Evolutionary conservation across 2,113 vertebrate species (phyloP).

Genomic region (Cinclus cinclus): DNA sequence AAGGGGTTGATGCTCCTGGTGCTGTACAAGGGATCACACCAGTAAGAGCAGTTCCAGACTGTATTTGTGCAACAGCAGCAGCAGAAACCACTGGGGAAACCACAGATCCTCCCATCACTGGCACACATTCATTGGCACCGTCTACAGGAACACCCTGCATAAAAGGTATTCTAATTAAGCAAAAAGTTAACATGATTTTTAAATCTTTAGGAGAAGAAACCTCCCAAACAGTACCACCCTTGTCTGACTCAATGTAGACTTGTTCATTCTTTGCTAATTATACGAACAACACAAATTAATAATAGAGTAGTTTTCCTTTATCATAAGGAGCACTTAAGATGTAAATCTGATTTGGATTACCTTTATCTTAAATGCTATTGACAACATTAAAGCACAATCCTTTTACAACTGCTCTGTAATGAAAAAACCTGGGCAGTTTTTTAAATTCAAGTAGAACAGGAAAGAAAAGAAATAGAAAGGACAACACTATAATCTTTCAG

Average conservation of each 20-base stretch:
- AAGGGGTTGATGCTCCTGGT: background rate
- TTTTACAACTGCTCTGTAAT: background rate
- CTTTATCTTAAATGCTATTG: background rate
- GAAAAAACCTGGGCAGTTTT: background rate
- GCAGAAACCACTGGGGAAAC: background rate
- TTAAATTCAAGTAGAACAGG: background rate
- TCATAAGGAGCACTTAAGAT: background rate
- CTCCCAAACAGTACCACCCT: accelerated
- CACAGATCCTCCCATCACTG: constrained; percentile 1
- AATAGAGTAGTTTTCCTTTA: background rate
- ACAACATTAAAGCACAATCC: background rate
- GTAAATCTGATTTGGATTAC: background rate
- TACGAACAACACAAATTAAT: background rate
- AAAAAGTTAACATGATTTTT: background rate
- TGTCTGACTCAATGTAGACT: background rate
- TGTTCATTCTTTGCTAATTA: background rate
- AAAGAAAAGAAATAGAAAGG: background rate
- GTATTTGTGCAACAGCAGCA: background rate
- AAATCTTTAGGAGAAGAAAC: background rate
- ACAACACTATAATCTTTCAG: background rate
- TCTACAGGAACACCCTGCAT: constrained; percentile 39
- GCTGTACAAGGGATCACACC: background rate
- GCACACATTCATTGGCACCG: background rate
- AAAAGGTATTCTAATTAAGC: background rate
- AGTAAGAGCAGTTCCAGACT: background rate